A percentile compares a stretch with the other conserved stretches of the same genome.
These are phyloP conservation scores for Meandrina meandrites DNA, from an alignment of 92 coral and sea anemone species.

Conservation along the genomic window DNA sequence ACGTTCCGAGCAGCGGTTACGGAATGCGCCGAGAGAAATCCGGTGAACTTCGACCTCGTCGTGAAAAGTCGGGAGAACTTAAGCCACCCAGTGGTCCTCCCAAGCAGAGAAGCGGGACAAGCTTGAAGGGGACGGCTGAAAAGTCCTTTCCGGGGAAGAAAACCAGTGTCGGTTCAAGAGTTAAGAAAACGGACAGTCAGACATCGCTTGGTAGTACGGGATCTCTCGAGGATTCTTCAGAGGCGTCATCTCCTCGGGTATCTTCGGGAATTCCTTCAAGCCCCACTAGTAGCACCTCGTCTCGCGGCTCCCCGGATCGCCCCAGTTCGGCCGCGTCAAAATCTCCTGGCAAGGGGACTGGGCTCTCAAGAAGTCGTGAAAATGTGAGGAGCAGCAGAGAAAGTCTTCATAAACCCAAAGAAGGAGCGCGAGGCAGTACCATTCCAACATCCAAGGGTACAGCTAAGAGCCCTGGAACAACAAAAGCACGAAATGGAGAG, in stretches of 20 bases:
- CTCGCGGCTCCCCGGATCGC: constrained; percentile 34
- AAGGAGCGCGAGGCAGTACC: background rate
- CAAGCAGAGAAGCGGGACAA: constrained; percentile 71
- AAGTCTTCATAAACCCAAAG: constrained; percentile 35
- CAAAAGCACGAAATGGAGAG: constrained; percentile 8
- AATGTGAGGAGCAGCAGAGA: constrained; percentile 38
- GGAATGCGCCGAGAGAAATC: constrained; percentile 91
- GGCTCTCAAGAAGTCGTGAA: constrained; percentile 34
- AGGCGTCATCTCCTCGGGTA: constrained; percentile 36
- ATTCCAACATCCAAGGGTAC: background rate
- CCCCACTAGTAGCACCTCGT: constrained; percentile 18
- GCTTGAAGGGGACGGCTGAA: constrained; percentile 64
- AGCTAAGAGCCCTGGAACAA: constrained; percentile 29
- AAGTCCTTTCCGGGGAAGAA: constrained; percentile 49
- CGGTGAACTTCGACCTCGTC: constrained; percentile 67
- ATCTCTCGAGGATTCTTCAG: constrained; percentile 61
- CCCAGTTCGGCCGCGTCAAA: constrained; percentile 19
- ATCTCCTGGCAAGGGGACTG: constrained; percentile 5
- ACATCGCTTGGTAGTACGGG: constrained; percentile 80
- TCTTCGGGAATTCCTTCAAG: constrained; percentile 45
- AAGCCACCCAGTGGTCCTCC: constrained; percentile 49
- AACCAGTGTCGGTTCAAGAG: constrained; percentile 30
- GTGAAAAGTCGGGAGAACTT: constrained; percentile 61
- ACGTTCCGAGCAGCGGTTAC: constrained; percentile 77
- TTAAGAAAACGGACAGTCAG: constrained; percentile 70